These are phyloP conservation scores for Chascanopsetta lugubris DNA, from an alignment of 2,113 vertebrate species.

Conservation along the genomic window DNA sequence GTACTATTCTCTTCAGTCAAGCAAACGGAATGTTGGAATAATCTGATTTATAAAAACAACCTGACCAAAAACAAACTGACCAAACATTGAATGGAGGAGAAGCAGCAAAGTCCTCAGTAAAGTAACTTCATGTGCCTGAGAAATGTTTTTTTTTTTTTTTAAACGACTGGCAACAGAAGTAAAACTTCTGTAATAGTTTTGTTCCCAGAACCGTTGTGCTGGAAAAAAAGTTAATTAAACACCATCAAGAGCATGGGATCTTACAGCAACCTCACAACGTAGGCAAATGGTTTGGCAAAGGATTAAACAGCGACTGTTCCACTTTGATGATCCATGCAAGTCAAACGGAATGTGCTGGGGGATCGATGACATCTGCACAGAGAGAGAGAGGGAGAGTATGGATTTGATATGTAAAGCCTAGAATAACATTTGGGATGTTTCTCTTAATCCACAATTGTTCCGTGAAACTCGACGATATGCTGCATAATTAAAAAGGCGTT, in stretches of 20 bases:
- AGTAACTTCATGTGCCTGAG: constrained; percentile 22
- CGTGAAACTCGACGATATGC: background rate
- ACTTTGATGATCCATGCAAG: constrained; percentile 56
- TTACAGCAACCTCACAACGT: constrained; percentile 43
- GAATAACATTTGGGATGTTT: constrained; percentile 20
- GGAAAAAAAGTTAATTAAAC: constrained; percentile 70
- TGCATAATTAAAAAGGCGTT: constrained; percentile 11
- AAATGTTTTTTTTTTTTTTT: too few relatives aligned
- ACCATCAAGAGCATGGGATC: constrained; percentile 45
- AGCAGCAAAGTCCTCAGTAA: constrained; percentile 17
- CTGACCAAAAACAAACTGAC: background rate
- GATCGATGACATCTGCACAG: constrained; percentile 52
- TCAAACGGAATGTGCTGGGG: constrained; percentile 26
- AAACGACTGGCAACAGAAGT: constrained; percentile 37
- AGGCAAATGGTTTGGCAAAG: constrained; percentile 56
- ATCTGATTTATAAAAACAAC: too few relatives aligned
- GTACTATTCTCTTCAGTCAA: too few relatives aligned
- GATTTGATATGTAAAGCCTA: constrained; percentile 21
- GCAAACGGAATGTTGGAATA: too few relatives aligned
- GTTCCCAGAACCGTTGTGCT: constrained; percentile 58
- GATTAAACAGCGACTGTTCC: constrained; percentile 62
- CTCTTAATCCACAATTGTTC: constrained; percentile 11
- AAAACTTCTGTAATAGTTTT: constrained; percentile 58
- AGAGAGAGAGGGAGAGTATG: constrained; percentile 5
- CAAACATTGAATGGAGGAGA: background rate